These are phyloP conservation scores for Acleris sparsana DNA, from an alignment of 2,888 invertebrate genomes.

Conservation along the genomic window DNA sequence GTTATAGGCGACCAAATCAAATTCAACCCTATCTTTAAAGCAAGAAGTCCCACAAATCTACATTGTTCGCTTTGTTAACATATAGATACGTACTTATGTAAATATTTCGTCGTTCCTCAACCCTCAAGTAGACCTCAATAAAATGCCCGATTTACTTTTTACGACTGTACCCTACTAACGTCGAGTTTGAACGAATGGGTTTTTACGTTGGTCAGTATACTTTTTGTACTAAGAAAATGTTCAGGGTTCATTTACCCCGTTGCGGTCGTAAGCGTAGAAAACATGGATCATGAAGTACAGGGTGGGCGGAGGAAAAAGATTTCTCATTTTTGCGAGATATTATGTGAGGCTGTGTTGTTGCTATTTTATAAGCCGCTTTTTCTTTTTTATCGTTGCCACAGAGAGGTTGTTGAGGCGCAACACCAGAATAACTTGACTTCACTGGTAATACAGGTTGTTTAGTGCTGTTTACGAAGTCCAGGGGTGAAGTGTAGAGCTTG, in stretches of 20 bases:
- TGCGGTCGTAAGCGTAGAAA: slow-evolving; percentile 32
- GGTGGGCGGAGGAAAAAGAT: slow-evolving; percentile 11
- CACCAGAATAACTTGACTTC: too few relatives aligned
- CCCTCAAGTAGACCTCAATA: slow-evolving; percentile 37
- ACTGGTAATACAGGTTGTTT: too few relatives aligned
- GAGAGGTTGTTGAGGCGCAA: too few relatives aligned
- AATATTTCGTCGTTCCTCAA: slow-evolving; percentile 24
- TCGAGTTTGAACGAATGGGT: slow-evolving; percentile 32
- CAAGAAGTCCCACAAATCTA: too few relatives aligned
- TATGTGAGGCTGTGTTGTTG: not conserved
- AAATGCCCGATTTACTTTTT: slow-evolving; percentile 37
- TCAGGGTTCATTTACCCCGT: slow-evolving; percentile 31
- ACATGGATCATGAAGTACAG: slow-evolving; percentile 23
- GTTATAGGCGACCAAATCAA: too few relatives aligned
- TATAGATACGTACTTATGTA: slow-evolving; percentile 18
- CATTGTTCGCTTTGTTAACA: not conserved
- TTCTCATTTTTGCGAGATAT: slow-evolving; percentile 11
- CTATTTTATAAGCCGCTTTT: too few relatives aligned
- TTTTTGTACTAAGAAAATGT: slow-evolving; percentile 34
- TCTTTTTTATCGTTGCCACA: too few relatives aligned
- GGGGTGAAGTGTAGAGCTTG: too few relatives aligned
- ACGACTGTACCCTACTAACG: slow-evolving; percentile 33
- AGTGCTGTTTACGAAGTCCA: too few relatives aligned
- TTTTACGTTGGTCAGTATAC: slow-evolving; percentile 33
- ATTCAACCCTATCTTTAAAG: too few relatives aligned